Base-by-base conservation (phyloP, 2,113 vertebrate species). In the Ginglymostoma cirratum region DNA sequence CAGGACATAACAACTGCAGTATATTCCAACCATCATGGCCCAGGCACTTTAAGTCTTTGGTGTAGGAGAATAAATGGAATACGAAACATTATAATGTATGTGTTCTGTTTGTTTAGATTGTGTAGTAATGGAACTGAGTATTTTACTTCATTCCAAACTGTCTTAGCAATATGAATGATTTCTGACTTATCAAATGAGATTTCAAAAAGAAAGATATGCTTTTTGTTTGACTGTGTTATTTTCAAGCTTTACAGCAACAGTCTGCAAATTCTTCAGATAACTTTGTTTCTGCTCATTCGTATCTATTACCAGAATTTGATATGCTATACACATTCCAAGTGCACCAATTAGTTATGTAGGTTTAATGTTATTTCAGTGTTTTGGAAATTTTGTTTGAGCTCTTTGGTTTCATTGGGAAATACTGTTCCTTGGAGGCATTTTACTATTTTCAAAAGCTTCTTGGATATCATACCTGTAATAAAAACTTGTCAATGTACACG, bases 281-380 rank as follows among this genome's bases (percentile, higher is more conserved):
- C 24, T 95, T 72, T 8, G 17, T 66, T 27, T 48, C 65, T 65
- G 24, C 38, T 72, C 67, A 95, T 48, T 48, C 42, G 24, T 45
- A 94, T 72, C 21, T 95, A 17, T 94, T 94, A 66, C 89, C 70
- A 27, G 24, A 70, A 69, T 95, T 66, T 66, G 38, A 67, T 67
- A 52, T 10, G 21, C n/a, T 94, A n/a, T 69, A 42, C 38, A 72
- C 93, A 95, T 95, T 72, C 93, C 21, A 72, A 95, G 45, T 95
- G 67, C 94, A 45, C 76, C 94, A 95, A 95, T 72, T 95, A 72
- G 94, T 34, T 70, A 24, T 70, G 66, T 42, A 48, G 93, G 38
- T 72, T 48, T 67, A 94, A 94, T 70, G 93, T 95, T 70, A 55
- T 94, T 70, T 23, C 93, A 94, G 8, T 45, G 42, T 72, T 72